phyloP scores from a whole-genome alignment of 2,888 invertebrate genomes.

The Pseudococcus viburni region DNA sequence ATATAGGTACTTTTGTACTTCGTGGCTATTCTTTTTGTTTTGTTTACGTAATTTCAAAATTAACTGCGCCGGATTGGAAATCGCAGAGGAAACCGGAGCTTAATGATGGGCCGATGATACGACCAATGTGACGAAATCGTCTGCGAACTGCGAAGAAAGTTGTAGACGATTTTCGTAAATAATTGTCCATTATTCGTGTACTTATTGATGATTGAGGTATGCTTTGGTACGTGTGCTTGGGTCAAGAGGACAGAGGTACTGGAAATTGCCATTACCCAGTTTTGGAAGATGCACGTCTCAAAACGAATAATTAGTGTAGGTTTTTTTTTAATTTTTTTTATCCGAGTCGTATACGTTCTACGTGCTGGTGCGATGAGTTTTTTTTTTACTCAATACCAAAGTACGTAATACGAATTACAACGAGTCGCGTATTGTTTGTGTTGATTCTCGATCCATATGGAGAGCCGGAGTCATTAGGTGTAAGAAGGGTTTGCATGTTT shows the following conservation, averaged over 20 bases:
- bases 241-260: background rate
- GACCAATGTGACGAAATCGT: background rate
- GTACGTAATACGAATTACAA: background rate
- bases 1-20: background rate
- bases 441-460: background rate
- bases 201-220: background rate
- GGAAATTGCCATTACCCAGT: background rate
- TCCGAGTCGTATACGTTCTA: background rate
- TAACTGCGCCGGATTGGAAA: background rate
- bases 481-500: slow-evolving; percentile 21
- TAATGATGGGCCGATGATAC: slow-evolving; percentile 5
- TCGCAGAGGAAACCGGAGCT: background rate
- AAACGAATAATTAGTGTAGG: background rate
- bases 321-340: background rate
- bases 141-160: background rate
- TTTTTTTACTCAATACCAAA: background rate
- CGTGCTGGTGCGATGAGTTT: background rate
- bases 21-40: background rate
- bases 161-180: background rate
- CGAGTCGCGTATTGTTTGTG: background rate
- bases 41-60: background rate
- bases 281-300: background rate
- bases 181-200: background rate
- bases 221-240: background rate
- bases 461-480: background rate